Evolutionary conservation across 1,140 invertebrate species (phyloP).

Genomic region (Drosophila lowei): DNA sequence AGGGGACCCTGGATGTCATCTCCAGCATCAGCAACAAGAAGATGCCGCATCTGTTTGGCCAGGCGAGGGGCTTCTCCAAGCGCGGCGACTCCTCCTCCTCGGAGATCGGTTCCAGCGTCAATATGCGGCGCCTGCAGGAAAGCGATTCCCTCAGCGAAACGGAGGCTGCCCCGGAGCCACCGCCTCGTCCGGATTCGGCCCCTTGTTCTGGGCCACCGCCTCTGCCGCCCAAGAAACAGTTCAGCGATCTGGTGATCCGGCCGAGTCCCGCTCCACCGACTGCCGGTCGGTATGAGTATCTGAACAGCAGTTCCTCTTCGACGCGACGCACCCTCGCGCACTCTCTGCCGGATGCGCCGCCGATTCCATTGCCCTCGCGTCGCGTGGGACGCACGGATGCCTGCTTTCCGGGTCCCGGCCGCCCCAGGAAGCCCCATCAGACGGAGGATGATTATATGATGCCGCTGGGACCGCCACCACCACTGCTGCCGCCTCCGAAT

Average conservation of each 20-base stretch:
- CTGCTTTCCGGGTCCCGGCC: slow-evolving; percentile 83
- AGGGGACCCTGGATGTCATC: slow-evolving; percentile 68
- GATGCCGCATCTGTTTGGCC: slow-evolving; percentile 82
- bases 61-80: slow-evolving; percentile 72
- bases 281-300: slow-evolving; percentile 66
- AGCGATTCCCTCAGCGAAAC: slow-evolving; percentile 83
- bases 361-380: slow-evolving; percentile 86
- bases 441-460: slow-evolving; percentile 87
- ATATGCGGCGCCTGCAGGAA: slow-evolving; percentile 82
- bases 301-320: slow-evolving; percentile 47
- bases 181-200: slow-evolving; percentile 86
- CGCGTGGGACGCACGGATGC: slow-evolving; percentile 85
- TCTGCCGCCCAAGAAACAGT: slow-evolving; percentile 91
- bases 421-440: slow-evolving; percentile 83
- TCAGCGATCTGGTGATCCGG: slow-evolving; percentile 82
- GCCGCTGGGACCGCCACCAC: slow-evolving; percentile 81
- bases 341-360: slow-evolving; percentile 83
- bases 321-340: slow-evolving; percentile 27
- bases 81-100: slow-evolving; percentile 53
- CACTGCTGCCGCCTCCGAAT: slow-evolving; percentile 69
- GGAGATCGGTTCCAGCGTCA: slow-evolving; percentile 75
- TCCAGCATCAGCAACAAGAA: slow-evolving; percentile 82
- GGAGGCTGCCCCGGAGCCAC: slow-evolving; percentile 87
- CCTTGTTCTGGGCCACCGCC: slow-evolving; percentile 89
- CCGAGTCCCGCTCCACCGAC: slow-evolving; percentile 58